Evolutionary conservation across 2,888 invertebrate species (phyloP).

Genomic region (Parelbella ahira): DNA sequence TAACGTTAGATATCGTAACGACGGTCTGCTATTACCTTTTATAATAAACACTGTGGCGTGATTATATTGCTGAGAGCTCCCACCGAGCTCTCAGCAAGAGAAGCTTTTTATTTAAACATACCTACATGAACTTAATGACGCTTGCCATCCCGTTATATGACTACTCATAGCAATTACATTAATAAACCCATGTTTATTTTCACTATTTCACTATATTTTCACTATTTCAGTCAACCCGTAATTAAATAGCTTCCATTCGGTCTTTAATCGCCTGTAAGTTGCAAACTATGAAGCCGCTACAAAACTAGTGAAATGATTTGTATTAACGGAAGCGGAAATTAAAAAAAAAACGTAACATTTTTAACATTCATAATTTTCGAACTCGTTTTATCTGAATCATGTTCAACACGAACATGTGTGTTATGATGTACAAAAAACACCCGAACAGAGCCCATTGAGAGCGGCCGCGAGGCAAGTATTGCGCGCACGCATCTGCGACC

Average conservation of each 20-base stretch:
- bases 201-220: too few species aligned
- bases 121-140: slow-evolving; percentile 37
- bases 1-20: slow-evolving; percentile 42
- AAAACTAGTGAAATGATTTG: slow-evolving; percentile 9
- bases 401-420: slow-evolving; percentile 26
- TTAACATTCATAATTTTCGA: too few species aligned
- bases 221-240: too few species aligned
- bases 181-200: slow-evolving; percentile 19
- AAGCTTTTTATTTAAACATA: slow-evolving; percentile 37
- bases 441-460: slow-evolving; percentile 59
- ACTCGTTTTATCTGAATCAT: slow-evolving; percentile 13
- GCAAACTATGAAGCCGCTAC: slow-evolving; percentile 5
- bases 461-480: slow-evolving; percentile 45
- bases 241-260: slow-evolving; percentile 14
- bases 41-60: slow-evolving; percentile 41
- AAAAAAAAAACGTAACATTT: slow-evolving; percentile 17
- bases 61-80: too few species aligned
- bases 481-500: slow-evolving; percentile 62
- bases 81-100: slow-evolving; percentile 31
- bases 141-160: slow-evolving; percentile 37
- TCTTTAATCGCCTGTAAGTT: slow-evolving; percentile 9
- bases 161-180: slow-evolving; percentile 30
- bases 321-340: slow-evolving; percentile 16
- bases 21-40: slow-evolving; percentile 43
- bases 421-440: slow-evolving; percentile 45